A percentile compares a stretch with the other conserved stretches of the same genome.
Evolutionary conservation across 2,113 vertebrate species (phyloP).

Genomic region (Corvus moneduloides): DNA sequence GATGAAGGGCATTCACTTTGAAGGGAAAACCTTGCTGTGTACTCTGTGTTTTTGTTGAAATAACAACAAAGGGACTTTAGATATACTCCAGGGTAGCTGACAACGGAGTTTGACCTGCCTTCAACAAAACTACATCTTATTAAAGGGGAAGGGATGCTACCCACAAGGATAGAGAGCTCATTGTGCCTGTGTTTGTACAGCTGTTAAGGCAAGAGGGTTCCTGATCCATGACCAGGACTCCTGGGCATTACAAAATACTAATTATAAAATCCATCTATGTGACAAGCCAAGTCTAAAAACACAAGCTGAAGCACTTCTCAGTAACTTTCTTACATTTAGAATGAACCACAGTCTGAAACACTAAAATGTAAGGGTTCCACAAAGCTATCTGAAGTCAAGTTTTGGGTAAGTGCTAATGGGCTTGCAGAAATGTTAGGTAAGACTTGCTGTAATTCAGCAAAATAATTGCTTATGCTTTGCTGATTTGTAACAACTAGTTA

Average conservation of each 20-base stretch:
- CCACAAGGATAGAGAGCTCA: background rate
- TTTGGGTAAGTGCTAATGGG: background rate
- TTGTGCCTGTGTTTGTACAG: background rate
- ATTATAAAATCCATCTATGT: constrained; percentile 23
- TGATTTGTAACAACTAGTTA: background rate
- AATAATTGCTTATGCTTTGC: background rate
- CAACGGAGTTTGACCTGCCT: background rate
- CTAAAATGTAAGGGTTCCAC: background rate
- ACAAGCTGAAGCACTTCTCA: background rate
- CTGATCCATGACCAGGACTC: background rate
- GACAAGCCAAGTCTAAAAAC: background rate
- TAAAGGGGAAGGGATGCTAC: background rate
- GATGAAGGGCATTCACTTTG: background rate
- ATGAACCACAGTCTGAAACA: background rate
- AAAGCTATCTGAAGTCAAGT: background rate
- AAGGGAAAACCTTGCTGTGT: background rate
- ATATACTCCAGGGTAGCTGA: background rate
- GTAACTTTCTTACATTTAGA: background rate
- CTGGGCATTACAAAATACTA: background rate
- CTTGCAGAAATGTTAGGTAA: background rate
- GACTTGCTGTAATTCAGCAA: background rate
- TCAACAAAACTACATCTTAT: background rate
- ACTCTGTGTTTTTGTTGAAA: background rate
- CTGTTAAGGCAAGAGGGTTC: background rate
- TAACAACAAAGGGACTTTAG: background rate